These are phyloP conservation scores for Idaea dimidiata DNA, from an alignment of 2,888 invertebrate genomes.

Conservation along the genomic window DNA sequence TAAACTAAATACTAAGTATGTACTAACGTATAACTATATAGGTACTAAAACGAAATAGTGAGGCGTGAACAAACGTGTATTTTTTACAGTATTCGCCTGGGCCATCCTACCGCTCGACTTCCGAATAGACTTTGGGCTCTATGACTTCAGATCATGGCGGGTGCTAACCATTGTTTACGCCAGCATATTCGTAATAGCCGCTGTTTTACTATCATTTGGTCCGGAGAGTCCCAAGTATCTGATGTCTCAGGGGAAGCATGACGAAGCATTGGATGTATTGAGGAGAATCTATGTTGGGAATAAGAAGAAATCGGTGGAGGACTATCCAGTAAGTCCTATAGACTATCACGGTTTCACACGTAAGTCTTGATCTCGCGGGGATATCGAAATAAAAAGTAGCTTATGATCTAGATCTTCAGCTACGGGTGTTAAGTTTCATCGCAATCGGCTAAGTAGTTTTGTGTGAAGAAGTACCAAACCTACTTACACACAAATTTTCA, in stretches of 20 bases:
- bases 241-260: conserved; percentile 82
- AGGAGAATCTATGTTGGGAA: conserved; percentile 79
- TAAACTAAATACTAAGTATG: too few species aligned
- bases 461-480: too few species aligned
- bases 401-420: too few species aligned
- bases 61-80: too few species aligned
- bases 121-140: conserved; percentile 62
- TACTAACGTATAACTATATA: too few species aligned
- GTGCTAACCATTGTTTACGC: conserved; percentile 84
- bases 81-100: conserved; percentile 82
- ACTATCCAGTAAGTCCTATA: conserved; percentile 71
- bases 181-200: conserved; percentile 79
- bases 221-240: conserved; percentile 92
- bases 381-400: too few species aligned
- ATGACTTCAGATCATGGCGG: conserved; percentile 87
- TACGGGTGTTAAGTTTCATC: too few species aligned
- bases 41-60: too few species aligned
- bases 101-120: conserved; percentile 82
- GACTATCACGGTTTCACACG: too few species aligned
- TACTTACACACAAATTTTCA: too few species aligned
- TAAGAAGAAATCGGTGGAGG: conserved; percentile 54
- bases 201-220: conserved; percentile 75
- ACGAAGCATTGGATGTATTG: conserved; percentile 83
- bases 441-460: too few species aligned
- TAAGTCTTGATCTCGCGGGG: too few species aligned